Percentiles rank a stretch among this genome's conserved stretches.
Conservation (phyloP, 2,888 invertebrate genomes). For the Chironomus riparius region DNA sequence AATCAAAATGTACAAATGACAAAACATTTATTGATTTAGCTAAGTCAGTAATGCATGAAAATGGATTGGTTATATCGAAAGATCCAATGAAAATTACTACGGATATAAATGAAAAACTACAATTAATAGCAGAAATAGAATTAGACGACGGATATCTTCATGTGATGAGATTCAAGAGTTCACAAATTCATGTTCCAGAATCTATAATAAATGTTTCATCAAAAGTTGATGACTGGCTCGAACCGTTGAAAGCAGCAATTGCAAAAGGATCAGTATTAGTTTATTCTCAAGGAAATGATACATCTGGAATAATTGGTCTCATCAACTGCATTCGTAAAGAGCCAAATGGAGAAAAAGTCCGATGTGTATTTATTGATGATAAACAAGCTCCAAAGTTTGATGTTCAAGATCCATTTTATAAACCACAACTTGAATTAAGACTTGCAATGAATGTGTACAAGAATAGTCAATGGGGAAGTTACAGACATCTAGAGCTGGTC, state of each 20-base stretch:
- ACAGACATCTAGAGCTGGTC: conserved; percentile 62
- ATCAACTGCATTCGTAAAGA: conserved; percentile 79
- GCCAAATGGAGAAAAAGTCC: conserved; percentile 57
- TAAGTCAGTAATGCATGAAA: conserved; percentile 43
- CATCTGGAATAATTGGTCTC: conserved; percentile 76
- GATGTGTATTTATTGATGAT: conserved; percentile 56
- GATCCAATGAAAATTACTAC: conserved; percentile 35
- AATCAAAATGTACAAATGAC: neutral
- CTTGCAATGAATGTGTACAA: conserved; percentile 68
- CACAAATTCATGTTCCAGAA: conserved; percentile 35
- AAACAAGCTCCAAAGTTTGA: conserved; percentile 56
- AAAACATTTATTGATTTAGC: conserved; percentile 44
- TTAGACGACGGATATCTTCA: conserved; percentile 46
- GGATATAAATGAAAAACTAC: conserved; percentile 39
- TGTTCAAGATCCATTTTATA: conserved; percentile 53
- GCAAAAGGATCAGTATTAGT: conserved; percentile 44
- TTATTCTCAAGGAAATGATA: conserved; percentile 45
- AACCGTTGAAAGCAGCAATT: conserved; percentile 36
- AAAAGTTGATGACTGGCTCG: conserved; percentile 46
- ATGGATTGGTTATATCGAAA: conserved; percentile 49
- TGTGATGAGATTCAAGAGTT: conserved; percentile 45
- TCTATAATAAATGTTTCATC: conserved; percentile 44
- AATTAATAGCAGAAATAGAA: conserved; percentile 34
- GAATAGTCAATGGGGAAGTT: conserved; percentile 63
- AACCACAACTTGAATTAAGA: conserved; percentile 58